Percentiles rank a stretch among this genome's conserved stretches.
These are phyloP conservation scores for Hemiprocne comata DNA, from an alignment of 2,113 vertebrate species.

Conservation along the genomic window DNA sequence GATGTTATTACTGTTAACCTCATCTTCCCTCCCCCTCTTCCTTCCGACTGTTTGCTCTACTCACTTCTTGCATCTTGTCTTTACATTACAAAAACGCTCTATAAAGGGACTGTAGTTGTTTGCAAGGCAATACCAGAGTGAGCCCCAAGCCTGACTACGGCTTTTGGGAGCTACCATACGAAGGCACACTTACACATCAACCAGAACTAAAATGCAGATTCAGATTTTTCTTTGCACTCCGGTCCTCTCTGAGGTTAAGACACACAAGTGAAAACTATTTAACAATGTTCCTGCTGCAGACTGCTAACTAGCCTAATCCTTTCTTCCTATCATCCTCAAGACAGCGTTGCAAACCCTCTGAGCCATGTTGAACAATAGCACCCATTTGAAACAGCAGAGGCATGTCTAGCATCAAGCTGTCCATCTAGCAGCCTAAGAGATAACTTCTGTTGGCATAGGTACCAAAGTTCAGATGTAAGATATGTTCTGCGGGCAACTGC, in stretches of 20 bases:
- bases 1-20: conserved; percentile 59
- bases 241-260: background rate
- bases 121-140: background rate
- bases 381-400: conserved; percentile 16
- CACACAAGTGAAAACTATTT: background rate
- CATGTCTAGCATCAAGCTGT: conserved; percentile 19
- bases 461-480: conserved; percentile 46
- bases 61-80: background rate
- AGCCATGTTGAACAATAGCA: conserved; percentile 4
- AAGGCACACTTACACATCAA: background rate
- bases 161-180: background rate
- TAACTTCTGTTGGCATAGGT: conserved; percentile 53
- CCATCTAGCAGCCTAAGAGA: background rate
- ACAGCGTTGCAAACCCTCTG: background rate
- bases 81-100: background rate
- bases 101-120: background rate
- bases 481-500: conserved; percentile 69
- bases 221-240: background rate
- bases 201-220: background rate
- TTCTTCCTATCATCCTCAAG: background rate
- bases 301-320: background rate
- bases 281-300: background rate
- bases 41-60: conserved; percentile 28
- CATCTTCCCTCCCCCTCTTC: conserved; percentile 49
- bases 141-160: background rate